Conservation (phyloP, 1,140 invertebrate genomes). For the Marisa cornuarietis region DNA sequence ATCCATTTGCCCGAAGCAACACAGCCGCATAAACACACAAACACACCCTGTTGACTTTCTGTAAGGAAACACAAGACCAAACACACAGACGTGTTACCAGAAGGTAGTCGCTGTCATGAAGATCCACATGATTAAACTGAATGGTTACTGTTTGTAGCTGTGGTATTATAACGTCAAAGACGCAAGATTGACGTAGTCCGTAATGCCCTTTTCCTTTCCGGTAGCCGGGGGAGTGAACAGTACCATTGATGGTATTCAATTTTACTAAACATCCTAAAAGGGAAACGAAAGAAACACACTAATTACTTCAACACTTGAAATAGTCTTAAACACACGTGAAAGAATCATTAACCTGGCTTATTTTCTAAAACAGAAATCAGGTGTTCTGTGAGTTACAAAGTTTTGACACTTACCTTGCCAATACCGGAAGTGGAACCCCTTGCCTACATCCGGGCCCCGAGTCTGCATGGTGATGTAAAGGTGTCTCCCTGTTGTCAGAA, state of each 20-base stretch:
- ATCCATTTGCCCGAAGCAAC: too few relatives aligned
- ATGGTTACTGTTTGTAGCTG: not conserved
- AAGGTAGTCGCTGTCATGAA: not conserved
- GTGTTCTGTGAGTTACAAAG: too few relatives aligned
- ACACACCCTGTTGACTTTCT: too few relatives aligned
- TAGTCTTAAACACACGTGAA: too few relatives aligned
- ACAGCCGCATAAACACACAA: too few relatives aligned
- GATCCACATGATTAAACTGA: not conserved
- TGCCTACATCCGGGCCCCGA: not conserved
- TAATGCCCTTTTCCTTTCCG: conserved; percentile 2
- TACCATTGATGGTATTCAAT: not conserved
- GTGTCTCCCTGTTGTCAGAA: not conserved
- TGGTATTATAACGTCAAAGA: conserved; percentile 9
- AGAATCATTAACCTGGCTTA: too few relatives aligned
- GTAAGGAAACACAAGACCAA: too few relatives aligned
- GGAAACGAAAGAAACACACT: not conserved
- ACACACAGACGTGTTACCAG: not conserved
- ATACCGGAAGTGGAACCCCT: conserved; percentile 9
- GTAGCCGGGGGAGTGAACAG: conserved; percentile 5
- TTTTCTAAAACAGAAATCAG: too few relatives aligned
- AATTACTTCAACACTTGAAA: too few relatives aligned
- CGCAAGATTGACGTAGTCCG: conserved; percentile 1
- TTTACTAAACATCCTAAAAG: conserved; percentile 4
- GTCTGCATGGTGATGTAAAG: conserved; percentile 15
- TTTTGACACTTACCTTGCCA: conserved; percentile 4